Evolutionary conservation across 1,140 invertebrate genomes (phyloP).

Genomic region (Leptinotarsa defecta): DNA sequence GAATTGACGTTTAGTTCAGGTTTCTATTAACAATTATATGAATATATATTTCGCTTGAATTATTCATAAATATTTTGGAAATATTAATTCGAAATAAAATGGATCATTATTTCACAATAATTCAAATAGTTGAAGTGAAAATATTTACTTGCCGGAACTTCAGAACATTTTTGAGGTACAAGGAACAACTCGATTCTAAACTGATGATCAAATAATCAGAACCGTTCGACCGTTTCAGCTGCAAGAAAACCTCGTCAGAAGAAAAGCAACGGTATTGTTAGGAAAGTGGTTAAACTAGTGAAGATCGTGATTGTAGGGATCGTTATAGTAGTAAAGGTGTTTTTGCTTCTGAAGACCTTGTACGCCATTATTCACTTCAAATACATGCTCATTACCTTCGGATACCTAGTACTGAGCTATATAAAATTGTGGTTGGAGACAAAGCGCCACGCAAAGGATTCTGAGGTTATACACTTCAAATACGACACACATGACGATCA

Average conservation of each 20-base stretch:
- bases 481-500: neutral
- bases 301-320: conserved; percentile 1
- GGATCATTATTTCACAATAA: too few species aligned
- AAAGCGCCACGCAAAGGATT: neutral
- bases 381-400: conserved; percentile 20
- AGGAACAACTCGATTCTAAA: neutral
- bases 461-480: conserved; percentile 3
- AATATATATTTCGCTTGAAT: too few species aligned
- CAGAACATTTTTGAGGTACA: conserved; percentile 1
- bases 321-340: neutral
- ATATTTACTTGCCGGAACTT: neutral
- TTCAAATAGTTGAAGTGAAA: too few species aligned
- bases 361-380: conserved; percentile 4
- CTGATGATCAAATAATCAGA: neutral
- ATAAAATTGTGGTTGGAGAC: neutral
- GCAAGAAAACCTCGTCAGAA: neutral
- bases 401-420: conserved; percentile 7
- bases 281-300: conserved; percentile 9
- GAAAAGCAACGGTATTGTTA: conserved; percentile 9
- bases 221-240: neutral
- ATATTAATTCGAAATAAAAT: too few species aligned
- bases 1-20: too few species aligned
- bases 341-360: conserved; percentile 2
- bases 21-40: too few species aligned
- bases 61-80: too few species aligned